A percentile compares a stretch with the other conserved stretches of the same genome.
phyloP scores from a whole-genome alignment of 2,888 invertebrate species.

The Spilarctia lutea region DNA sequence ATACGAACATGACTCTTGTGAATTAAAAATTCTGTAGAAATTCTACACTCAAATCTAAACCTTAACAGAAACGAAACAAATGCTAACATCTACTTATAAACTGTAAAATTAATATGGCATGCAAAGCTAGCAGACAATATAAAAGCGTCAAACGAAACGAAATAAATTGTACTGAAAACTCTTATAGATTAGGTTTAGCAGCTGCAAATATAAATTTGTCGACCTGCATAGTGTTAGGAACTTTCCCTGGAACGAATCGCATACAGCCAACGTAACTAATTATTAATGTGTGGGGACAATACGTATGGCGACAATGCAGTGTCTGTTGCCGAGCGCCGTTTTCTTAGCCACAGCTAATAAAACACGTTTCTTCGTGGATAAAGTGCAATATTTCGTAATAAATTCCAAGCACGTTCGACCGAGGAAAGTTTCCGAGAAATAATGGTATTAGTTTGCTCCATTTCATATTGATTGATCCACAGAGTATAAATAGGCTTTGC shows the following conservation, averaged over 20 bases:
- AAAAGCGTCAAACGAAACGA: constrained; percentile 17
- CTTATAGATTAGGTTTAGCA: constrained; percentile 40
- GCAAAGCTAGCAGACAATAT: constrained; percentile 7
- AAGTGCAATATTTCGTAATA: constrained; percentile 35
- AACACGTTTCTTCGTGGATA: constrained; percentile 23
- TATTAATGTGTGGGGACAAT: constrained; percentile 68
- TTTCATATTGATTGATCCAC: constrained; percentile 31
- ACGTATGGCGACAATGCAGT: constrained; percentile 48
- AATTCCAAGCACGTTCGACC: constrained; percentile 32
- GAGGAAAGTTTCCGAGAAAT: constrained; percentile 27
- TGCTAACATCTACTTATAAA: neutral
- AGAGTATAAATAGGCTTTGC: constrained; percentile 9
- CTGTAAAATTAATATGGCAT: constrained; percentile 5
- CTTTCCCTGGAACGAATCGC: constrained; percentile 79
- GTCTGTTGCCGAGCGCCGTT: constrained; percentile 42
- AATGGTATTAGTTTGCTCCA: constrained; percentile 26
- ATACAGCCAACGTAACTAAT: constrained; percentile 73
- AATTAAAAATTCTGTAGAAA: constrained; percentile 17
- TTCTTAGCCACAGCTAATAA: constrained; percentile 38
- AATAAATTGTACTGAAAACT: constrained; percentile 30
- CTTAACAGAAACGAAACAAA: constrained; percentile 16
- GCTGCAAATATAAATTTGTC: constrained; percentile 52
- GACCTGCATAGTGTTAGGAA: constrained; percentile 53
- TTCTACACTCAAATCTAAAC: constrained; percentile 15
- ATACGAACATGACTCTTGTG: constrained; percentile 23